Evolutionary conservation across 2,888 invertebrate species (phyloP).

Genomic region (Limulus polyphemus): DNA sequence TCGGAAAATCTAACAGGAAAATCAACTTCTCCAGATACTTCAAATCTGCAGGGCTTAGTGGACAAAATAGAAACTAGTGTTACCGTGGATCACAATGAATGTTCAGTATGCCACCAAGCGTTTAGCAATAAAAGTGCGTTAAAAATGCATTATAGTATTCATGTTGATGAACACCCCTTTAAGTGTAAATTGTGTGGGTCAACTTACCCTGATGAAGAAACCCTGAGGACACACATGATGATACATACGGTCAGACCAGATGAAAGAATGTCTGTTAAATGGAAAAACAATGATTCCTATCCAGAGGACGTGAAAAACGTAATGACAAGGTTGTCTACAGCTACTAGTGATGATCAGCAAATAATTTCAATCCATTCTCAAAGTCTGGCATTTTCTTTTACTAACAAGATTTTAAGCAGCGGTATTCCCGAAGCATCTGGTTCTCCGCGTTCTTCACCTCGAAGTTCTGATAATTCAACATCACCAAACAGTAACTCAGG

Average conservation of each 20-base stretch:
- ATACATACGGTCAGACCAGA: conserved; percentile 93
- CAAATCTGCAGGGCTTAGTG: conserved; percentile 89
- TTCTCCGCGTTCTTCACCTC: too few species aligned
- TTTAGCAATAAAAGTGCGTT: conserved; percentile 92
- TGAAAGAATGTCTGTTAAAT: conserved; percentile 75
- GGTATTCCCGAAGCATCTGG: too few species aligned
- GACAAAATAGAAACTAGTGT: conserved; percentile 94
- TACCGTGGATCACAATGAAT: conserved; percentile 79
- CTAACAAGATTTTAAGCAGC: conserved; percentile 51
- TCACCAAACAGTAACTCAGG: too few species aligned
- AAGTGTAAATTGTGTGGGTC: conserved; percentile 93
- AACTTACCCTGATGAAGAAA: conserved; percentile 96
- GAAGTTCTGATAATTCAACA: too few species aligned
- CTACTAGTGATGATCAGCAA: conserved; percentile 81
- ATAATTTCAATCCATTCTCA: conserved; percentile 85
- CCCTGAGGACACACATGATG: conserved; percentile 98
- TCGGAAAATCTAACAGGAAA: conserved; percentile 97
- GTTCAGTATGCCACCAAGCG: conserved; percentile 91
- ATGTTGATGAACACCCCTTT: conserved; percentile 90
- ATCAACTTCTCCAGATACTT: conserved; percentile 88
- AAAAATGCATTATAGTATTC: conserved; percentile 94
- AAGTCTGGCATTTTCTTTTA: conserved; percentile 88
- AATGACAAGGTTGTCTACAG: conserved; percentile 93
- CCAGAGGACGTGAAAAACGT: conserved; percentile 38
- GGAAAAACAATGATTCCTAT: conserved; percentile 44